These are phyloP conservation scores for Drosophila helvetica DNA, from an alignment of 2,888 invertebrate species.

Conservation along the genomic window DNA sequence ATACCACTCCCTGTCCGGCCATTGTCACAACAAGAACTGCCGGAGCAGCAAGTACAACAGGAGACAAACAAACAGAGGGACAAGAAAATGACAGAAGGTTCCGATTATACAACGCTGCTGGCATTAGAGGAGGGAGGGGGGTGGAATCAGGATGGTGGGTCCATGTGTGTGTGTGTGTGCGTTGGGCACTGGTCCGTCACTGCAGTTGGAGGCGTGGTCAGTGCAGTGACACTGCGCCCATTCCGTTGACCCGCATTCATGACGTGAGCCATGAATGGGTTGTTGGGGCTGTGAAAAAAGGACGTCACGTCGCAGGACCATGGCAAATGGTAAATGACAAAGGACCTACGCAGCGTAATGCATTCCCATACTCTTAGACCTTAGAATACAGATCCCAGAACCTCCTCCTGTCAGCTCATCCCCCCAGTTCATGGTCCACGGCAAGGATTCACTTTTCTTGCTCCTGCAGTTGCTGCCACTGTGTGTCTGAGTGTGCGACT, in stretches of 20 bases:
- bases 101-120: conserved; percentile 67
- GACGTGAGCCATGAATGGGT: background rate
- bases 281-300: conserved; percentile 39
- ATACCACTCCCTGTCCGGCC: background rate
- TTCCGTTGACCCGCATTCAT: conserved; percentile 68
- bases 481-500: background rate
- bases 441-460: background rate
- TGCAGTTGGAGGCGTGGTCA: conserved; percentile 30
- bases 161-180: conserved; percentile 5
- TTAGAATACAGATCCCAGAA: background rate
- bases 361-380: background rate
- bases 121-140: background rate
- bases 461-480: background rate
- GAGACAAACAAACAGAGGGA: conserved; percentile 45
- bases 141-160: background rate
- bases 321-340: conserved; percentile 74
- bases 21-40: conserved; percentile 2
- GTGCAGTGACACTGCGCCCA: conserved; percentile 70
- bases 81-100: conserved; percentile 73
- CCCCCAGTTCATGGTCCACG: background rate
- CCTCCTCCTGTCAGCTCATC: background rate
- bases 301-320: conserved; percentile 60
- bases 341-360: conserved; percentile 62
- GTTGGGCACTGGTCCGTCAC: background rate
- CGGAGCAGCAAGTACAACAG: conserved; percentile 14